These are phyloP conservation scores for Seriola quinqueradiata DNA, from an alignment of 2,113 vertebrate species.

Conservation along the genomic window DNA sequence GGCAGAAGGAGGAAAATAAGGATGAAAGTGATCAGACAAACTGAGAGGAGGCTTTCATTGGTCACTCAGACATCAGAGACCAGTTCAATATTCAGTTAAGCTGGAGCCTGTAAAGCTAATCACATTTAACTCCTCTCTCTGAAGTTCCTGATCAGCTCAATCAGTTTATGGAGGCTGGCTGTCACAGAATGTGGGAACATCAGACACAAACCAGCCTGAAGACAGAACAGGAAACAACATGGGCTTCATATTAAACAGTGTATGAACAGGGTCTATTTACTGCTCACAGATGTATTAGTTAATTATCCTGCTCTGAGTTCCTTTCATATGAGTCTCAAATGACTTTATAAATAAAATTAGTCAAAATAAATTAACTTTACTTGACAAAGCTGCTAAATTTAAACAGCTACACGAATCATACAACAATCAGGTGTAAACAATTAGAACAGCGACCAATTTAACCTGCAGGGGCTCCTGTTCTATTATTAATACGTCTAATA, in stretches of 20 bases:
- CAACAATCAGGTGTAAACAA: no score
- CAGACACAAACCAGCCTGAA: neutral
- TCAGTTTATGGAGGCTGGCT: neutral
- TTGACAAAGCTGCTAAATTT: no score
- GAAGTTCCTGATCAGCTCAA: neutral
- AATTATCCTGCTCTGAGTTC: no score
- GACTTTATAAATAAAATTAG: no score
- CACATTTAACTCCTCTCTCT: slow-evolving; percentile 3
- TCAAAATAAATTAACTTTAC: no score
- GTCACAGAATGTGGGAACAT: slow-evolving; percentile 40
- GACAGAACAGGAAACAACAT: neutral
- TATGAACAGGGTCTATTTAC: neutral
- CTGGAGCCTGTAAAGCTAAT: slow-evolving; percentile 6
- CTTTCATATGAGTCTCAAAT: no score
- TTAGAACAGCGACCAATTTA: no score
- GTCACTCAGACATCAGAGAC: neutral
- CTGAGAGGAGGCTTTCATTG: slow-evolving; percentile 18
- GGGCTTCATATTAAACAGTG: neutral
- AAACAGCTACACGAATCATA: no score
- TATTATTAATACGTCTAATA: no score
- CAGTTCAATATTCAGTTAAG: neutral
- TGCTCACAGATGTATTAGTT: no score
- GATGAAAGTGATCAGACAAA: neutral
- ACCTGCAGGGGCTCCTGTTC: no score
- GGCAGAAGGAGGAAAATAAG: neutral